Evolutionary conservation across 2,113 vertebrate genomes (phyloP), one percentile per base, ranked within the genome.

Genomic region (Neotragus pygmaeus): DNA sequence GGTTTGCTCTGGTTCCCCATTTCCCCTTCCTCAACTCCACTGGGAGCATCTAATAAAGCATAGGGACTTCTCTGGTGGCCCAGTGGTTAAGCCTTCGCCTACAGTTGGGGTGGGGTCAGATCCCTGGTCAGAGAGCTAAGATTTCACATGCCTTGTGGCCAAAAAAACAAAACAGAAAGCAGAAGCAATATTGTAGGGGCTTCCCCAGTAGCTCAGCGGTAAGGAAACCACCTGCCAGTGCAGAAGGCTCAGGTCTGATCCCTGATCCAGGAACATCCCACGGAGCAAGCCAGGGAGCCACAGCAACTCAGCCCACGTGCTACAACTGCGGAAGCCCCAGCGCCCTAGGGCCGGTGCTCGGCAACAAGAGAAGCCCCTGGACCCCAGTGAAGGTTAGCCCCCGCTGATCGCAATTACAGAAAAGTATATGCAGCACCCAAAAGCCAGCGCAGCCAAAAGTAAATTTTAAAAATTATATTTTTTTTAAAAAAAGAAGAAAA

Each of bases 241-340:
- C 36, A 13, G 70, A 23, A 73, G 70, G 23, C 70, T 25, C 11
- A 10, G 36, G 70, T 73, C 43, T 73, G 36, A 73, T 43, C 70
- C 70, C 36, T 73, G 70, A 73, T 73, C 11, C 36, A 43, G 70
- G 6, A 73, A 43, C 36, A 43, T 43, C 21, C 36, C 36, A 43
- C 1, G 21, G 5, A 73, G 36, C 36, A 23, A 13, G 66, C 36
- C 36, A 0, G 1, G 36, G 66, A 73, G 21, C 66, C 11, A 0
- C 36, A 73, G 36, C 17, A 36, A 3, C 70, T 73, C 21, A 43
- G 36, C 70, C 36, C 21, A 6, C 21, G 2, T 3, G 36, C 36
- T 36, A 6, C 66, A 73, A 1, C 21, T 25, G 66, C 11, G 2
- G n/a, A 39, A 73, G n/a, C 66, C 21, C 66, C n/a, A 73, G 36